Base-by-base conservation (phyloP, 2,113 vertebrate species). In the Lagopus muta region DNA sequence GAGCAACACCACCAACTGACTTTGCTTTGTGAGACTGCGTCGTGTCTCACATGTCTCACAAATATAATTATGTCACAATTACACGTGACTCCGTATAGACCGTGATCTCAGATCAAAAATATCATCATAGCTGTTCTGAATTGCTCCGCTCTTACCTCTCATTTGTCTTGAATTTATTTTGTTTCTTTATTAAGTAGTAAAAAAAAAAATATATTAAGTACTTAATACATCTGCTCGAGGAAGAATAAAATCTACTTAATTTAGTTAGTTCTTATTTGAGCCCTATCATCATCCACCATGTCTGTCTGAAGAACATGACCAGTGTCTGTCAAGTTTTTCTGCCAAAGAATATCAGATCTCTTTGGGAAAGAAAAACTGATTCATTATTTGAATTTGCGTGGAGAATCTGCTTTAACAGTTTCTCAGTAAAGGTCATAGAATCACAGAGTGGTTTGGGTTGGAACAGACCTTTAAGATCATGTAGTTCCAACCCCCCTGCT, bases 281-380 rank as follows among this genome's bases (percentile, higher is more conserved):
- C 10, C 7, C 13, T 48, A 8, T 77, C 18, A n/a, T 58, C 25
- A 47, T 52, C 8, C 48, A 28, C 2, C 0, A 0, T 60, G 13
- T 32, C 14, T 73, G 6, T 80, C 7, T 1, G 27, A 94, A 92
- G 50, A 74, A 11, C 28, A 34, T 20, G 3, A 90, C 21, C 38
- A 18, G 7, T 20, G 5, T 42, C 25, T 85, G 36, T 85, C 36
- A 79, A 50, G 54, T 36, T 88, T 72, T 76, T 62, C 36, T 80
- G 14, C 12, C 58, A 2, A 2, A 70, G 5, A 34, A 61, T 61
- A 20, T 15, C 54, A 73, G 14, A 2, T 34, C 73, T 73, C 30
- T 13, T 62, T 43, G 10, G 6, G 43, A 85, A 70, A 74, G 4
- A 60, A 22, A 72, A 92, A 75, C 11, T 52, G 25, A 48, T 13